phyloP scores from a whole-genome alignment of 1,140 invertebrate species.

The Cylas formicarius region DNA sequence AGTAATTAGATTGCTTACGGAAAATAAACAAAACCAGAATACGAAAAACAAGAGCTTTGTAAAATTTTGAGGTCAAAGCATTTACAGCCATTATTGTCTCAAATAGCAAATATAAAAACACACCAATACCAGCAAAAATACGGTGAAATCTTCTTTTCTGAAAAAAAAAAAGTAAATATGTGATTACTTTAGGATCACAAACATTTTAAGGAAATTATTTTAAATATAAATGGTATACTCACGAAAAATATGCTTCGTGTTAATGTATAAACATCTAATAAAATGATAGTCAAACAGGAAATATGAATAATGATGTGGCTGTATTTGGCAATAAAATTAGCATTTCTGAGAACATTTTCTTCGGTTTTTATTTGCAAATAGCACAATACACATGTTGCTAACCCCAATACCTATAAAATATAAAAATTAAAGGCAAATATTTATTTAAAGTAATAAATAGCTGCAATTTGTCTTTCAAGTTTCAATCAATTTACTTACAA shows the following conservation, averaged over 20 bases:
- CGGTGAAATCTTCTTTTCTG: neutral
- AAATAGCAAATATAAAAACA: constrained; percentile 1
- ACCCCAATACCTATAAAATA: too few species aligned
- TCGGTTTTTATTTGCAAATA: too few species aligned
- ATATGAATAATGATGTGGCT: neutral
- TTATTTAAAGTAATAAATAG: too few species aligned
- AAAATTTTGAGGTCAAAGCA: neutral
- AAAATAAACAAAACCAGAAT: neutral
- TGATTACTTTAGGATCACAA: too few species aligned
- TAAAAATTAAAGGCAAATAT: too few species aligned
- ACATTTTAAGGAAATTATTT: too few species aligned
- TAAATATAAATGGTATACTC: neutral
- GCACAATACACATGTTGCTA: too few species aligned
- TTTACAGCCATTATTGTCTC: neutral
- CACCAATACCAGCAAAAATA: neutral
- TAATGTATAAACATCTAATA: neutral
- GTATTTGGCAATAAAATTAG: neutral
- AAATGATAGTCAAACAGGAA: neutral
- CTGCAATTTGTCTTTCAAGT: too few species aligned
- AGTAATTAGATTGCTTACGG: constrained; percentile 1
- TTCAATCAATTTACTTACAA: too few species aligned
- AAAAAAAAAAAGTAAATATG: constrained; percentile 4
- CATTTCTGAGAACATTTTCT: neutral
- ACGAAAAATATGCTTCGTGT: constrained; percentile 1
- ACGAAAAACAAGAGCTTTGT: neutral